phyloP scores from a whole-genome alignment of 2,797 vertebrate genomes.

The Girardinus metallicus region DNA sequence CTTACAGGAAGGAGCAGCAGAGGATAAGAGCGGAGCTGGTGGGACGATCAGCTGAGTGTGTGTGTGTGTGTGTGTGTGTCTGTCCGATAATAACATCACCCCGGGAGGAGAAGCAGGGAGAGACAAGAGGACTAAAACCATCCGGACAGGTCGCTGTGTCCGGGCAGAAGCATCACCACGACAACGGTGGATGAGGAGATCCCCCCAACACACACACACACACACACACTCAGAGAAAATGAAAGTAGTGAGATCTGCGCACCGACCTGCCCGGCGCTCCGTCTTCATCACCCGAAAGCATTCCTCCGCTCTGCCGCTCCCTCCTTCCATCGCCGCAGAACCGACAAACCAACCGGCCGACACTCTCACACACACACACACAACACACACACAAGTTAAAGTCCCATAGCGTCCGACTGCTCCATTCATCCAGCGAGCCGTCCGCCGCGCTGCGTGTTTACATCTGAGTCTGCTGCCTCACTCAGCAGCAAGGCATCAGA shows the following conservation, averaged over 20 bases:
- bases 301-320: constrained; percentile 84
- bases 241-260: neutral
- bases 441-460: constrained; percentile 49
- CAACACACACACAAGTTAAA: constrained; percentile 30
- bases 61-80: constrained; percentile 33
- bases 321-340: constrained; percentile 60
- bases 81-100: constrained; percentile 30
- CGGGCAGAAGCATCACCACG: constrained; percentile 61
- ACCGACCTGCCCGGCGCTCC: constrained; percentile 84
- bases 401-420: constrained; percentile 34
- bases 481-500: constrained; percentile 45
- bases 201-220: constrained; percentile 40
- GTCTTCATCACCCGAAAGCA: constrained; percentile 84
- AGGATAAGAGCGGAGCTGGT: constrained; percentile 60
- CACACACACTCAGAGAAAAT: constrained; percentile 12
- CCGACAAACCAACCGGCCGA: constrained; percentile 62
- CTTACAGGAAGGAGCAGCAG: neutral
- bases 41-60: constrained; percentile 52
- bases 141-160: constrained; percentile 23
- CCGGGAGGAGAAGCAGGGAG: constrained; percentile 14
- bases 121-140: neutral
- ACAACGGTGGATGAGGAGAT: constrained; percentile 60
- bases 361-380: constrained; percentile 11
- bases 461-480: constrained; percentile 56
- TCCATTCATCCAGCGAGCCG: constrained; percentile 31